Percentiles rank a stretch among this genome's conserved stretches.
These are phyloP conservation scores for Hippocampus abdominalis DNA, from an alignment of 2,113 vertebrate species.

Conservation along the genomic window DNA sequence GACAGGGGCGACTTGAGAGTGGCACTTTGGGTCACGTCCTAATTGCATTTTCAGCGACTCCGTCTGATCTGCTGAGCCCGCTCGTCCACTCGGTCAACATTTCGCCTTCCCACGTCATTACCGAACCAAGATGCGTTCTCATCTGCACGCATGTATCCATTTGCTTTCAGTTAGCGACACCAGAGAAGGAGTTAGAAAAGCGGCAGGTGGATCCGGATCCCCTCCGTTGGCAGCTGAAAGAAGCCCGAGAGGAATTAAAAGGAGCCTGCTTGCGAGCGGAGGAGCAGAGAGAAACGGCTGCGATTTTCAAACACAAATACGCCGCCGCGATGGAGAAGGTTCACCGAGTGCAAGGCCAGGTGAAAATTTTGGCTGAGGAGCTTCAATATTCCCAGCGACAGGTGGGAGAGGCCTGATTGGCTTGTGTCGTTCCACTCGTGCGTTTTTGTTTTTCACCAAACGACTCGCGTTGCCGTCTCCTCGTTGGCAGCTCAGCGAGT, in stretches of 20 bases:
- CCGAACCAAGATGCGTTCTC: background rate
- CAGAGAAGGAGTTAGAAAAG: conserved; percentile 49
- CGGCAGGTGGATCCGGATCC: conserved; percentile 28
- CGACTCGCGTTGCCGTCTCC: background rate
- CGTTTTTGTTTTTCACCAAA: background rate
- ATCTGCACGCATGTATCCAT: conserved; percentile 1
- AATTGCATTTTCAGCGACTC: background rate
- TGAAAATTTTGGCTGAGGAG: conserved; percentile 55
- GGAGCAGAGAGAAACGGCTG: conserved; percentile 32
- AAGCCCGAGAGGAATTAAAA: conserved; percentile 43
- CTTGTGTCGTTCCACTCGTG: background rate
- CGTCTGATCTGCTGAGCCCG: background rate
- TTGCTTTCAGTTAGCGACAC: conserved; percentile 41
- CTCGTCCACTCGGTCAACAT: background rate
- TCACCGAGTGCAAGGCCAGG: conserved; percentile 47
- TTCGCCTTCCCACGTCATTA: background rate
- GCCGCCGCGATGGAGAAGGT: conserved; percentile 45
- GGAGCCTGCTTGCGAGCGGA: conserved; percentile 31
- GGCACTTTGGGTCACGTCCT: background rate
- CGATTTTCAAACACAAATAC: conserved; percentile 67
- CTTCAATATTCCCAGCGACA: conserved; percentile 47
- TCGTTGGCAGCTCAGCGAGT: conserved; percentile 40
- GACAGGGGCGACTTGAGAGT: conserved; percentile 47
- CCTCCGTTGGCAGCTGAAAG: conserved; percentile 44
- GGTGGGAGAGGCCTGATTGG: conserved; percentile 38